Base-by-base conservation (phyloP, 2,888 invertebrate genomes). In the Caenorhabditis sp. region DNA sequence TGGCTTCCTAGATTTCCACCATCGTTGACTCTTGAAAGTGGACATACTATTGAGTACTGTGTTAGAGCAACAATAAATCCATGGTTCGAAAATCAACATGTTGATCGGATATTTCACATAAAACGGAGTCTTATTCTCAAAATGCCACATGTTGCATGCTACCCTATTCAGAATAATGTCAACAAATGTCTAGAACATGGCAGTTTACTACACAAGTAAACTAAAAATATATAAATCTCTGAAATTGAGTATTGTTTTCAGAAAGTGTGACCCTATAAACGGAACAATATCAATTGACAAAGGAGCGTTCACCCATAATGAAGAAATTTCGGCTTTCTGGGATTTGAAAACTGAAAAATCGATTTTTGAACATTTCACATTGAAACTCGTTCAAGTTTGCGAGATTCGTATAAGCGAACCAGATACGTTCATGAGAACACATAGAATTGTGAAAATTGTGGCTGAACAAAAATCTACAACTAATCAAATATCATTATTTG, bases 1-100 rank as follows among this genome's bases (percentile, higher is more conserved):
- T 82, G 84, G 78, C 74, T 84, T 10, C 81, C 78, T 0, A 64
- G 83, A 53, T 82, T 84, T 59, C 84, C 84, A 21, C 84, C 84
- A 26, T 69, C 82, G 10, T 76, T 76, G 65, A 65, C 66, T 52
- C 69, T 83, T 23, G 58, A 70, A 12, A 70, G 78, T 52, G 77
- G 75, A 23, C 65, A 68, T 50, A 58, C 63, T n/a, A 72, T 84
- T 36, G 78, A 79, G 26, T 84, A 84, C 62, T 62, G 60, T 59
- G 80, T 81, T 7, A 67, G 77, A 36, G 84, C 80, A 38, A 68
- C 77, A n/a, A 77, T 82, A n/a, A 77, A 78, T 52, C 81, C 83
- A 0, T 84, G 84, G 84, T 81, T 66, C 53, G 63, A 76, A 60
- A 83, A 83, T 62, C 67, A 73, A 14, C 76, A 81, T 53, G 58